Percentiles rank a stretch among this genome's conserved stretches.
Conservation (phyloP, 2,888 invertebrate genomes). For the Hemicrepidius hirtus region DNA sequence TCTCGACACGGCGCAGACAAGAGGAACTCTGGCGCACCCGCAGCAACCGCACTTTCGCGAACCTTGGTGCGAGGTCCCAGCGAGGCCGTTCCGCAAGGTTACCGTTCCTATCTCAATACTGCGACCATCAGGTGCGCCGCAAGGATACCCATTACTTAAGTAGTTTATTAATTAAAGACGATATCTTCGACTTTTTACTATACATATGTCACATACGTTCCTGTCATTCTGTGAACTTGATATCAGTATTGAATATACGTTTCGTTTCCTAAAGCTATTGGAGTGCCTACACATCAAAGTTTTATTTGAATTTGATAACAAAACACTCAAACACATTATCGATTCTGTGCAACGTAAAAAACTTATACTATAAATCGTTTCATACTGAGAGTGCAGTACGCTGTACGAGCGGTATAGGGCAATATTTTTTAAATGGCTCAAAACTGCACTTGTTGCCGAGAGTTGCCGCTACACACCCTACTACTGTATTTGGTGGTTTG, state of each 20-base stretch:
- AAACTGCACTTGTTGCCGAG: no score
- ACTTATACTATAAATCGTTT: no score
- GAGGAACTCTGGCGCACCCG: conserved; percentile 51
- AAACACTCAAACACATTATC: no score
- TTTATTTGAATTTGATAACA: no score
- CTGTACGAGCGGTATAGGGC: no score
- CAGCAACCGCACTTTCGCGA: conserved; percentile 63
- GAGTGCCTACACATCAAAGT: no score
- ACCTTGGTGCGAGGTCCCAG: conserved; percentile 68
- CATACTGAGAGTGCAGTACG: no score
- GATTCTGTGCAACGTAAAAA: no score
- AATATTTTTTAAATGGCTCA: no score
- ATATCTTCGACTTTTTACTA: conserved; percentile 21
- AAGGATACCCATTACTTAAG: conserved; percentile 56
- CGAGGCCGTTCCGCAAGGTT: conserved; percentile 70
- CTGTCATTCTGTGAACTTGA: conserved; percentile 2
- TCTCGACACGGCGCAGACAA: conserved; percentile 43
- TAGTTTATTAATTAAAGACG: conserved; percentile 36
- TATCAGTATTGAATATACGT: neutral
- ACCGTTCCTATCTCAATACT: conserved; percentile 65
- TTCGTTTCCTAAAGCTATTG: no score
- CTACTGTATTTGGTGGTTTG: no score
- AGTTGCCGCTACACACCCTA: no score
- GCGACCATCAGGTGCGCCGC: conserved; percentile 57
- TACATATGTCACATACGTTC: neutral